Base-by-base conservation (phyloP, 2,888 invertebrate genomes). In the Clivina fossor region DNA sequence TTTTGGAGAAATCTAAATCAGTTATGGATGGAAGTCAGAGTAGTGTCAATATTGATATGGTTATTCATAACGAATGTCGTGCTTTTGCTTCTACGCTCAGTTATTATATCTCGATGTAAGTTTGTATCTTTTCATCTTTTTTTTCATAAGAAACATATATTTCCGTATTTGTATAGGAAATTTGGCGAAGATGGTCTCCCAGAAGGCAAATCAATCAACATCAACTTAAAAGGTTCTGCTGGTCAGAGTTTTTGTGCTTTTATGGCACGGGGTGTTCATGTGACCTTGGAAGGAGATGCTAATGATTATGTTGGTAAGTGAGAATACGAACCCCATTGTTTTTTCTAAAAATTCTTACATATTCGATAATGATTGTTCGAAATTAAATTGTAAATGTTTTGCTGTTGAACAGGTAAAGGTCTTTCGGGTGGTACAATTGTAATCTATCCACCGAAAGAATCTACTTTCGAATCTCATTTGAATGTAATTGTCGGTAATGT, bases 191-290 rank as follows among this genome's bases (percentile, higher is more conserved):
- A 79, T 24, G 96, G 97, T 4, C 78, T 97, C 8, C 93, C 95
- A 0, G 84, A 84, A 15, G 84, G 82, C 62, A 84, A 83, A 57
- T 73, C 74, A 2, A 88, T 97, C 60, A 84, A 89, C 66, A 89
- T 99, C 51, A 81, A 81, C 30, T 77, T 98, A 61, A 85, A 77
- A 38, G 99, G 99, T 11, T 94, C 96, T 2, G 99, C 97, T 7
- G 99, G 99, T 8, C 99, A 99, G 79, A 98, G 97, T 70, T 99
- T 99, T 79, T 93, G 98, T 72, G 98, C 98, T 4, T 99, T 99
- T 78, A 78, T 99, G 65, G 87, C 90, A 0, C 88, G 85, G 62
- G 99, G 99, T 18, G 82, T 98, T 51, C 85, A 85, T 49, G 89
- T 96, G 2, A 90, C 86, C 0, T 77, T 99, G 13, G 95, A 94